Evolutionary conservation across 1,140 invertebrate genomes (phyloP).

Genomic region (Lysiphlebus fabarum): DNA sequence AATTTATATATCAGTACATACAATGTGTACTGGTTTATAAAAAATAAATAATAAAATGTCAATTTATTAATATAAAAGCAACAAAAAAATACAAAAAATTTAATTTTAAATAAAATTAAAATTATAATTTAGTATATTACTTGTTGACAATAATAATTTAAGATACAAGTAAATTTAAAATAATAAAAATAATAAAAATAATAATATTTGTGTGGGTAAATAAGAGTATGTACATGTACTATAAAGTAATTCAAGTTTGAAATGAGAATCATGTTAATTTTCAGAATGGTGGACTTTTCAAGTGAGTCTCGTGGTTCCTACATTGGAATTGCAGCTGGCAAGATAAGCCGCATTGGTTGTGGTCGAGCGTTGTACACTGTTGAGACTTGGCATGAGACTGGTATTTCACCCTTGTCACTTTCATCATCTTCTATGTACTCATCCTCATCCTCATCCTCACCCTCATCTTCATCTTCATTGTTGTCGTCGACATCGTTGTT

Average conservation of each 20-base stretch:
- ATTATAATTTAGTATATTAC: no score
- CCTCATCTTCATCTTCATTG: no score
- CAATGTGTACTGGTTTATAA: no score
- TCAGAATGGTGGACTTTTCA: constrained; percentile 34
- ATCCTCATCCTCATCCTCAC: no score
- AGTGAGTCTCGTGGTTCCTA: constrained; percentile 30
- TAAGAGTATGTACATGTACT: constrained; percentile 6
- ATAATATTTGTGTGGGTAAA: not conserved
- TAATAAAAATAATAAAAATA: constrained; percentile 4
- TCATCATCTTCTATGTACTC: no score
- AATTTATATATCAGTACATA: no score
- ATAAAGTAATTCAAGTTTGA: not conserved
- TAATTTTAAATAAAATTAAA: no score
- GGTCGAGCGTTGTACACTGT: constrained; percentile 39
- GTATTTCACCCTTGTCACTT: not conserved
- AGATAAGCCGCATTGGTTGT: constrained; percentile 38
- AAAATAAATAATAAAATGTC: no score
- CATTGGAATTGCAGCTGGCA: constrained; percentile 35
- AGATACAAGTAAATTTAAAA: not conserved
- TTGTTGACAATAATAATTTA: no score
- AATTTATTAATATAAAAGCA: no score
- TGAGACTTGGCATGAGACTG: constrained; percentile 10
- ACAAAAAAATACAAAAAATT: no score
- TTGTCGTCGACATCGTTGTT: not conserved
- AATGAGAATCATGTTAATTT: constrained; percentile 21